Evolutionary conservation across 1,140 invertebrate species (phyloP).

Genomic region (Tetramorium parvispinum): DNA sequence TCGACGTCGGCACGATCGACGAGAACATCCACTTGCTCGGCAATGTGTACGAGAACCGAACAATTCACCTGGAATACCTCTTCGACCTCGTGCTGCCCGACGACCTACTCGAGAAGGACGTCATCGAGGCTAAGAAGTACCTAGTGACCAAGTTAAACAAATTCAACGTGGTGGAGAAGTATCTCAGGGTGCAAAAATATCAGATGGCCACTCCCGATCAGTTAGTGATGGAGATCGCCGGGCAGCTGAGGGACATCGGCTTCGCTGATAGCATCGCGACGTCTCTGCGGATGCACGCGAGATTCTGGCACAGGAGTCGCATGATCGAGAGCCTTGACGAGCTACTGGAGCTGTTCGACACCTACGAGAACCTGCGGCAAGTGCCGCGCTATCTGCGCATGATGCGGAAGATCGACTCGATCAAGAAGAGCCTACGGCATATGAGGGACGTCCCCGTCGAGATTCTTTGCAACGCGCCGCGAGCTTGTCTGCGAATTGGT

Average conservation of each 20-base stretch:
- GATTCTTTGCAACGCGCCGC: conserved; percentile 64
- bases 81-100: conserved; percentile 71
- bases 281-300: conserved; percentile 64
- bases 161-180: conserved; percentile 50
- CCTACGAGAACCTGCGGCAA: conserved; percentile 70
- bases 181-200: conserved; percentile 68
- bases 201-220: conserved; percentile 67
- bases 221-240: conserved; percentile 66
- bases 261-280: conserved; percentile 63
- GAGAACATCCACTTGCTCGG: conserved; percentile 75
- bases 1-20: conserved; percentile 63
- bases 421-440: conserved; percentile 42
- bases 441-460: conserved; percentile 62
- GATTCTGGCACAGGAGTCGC: conserved; percentile 66
- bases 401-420: conserved; percentile 48
- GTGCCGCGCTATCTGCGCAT: conserved; percentile 23
- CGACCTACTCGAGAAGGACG: conserved; percentile 67
- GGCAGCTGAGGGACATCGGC: conserved; percentile 64
- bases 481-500: conserved; percentile 68
- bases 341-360: conserved; percentile 68
- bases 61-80: conserved; percentile 70
- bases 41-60: conserved; percentile 67
- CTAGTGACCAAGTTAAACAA: conserved; percentile 49
- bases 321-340: conserved; percentile 69
- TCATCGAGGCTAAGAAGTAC: conserved; percentile 68